phyloP scores from a whole-genome alignment of 2,113 vertebrate genomes.

The Euleptes europaea region DNA sequence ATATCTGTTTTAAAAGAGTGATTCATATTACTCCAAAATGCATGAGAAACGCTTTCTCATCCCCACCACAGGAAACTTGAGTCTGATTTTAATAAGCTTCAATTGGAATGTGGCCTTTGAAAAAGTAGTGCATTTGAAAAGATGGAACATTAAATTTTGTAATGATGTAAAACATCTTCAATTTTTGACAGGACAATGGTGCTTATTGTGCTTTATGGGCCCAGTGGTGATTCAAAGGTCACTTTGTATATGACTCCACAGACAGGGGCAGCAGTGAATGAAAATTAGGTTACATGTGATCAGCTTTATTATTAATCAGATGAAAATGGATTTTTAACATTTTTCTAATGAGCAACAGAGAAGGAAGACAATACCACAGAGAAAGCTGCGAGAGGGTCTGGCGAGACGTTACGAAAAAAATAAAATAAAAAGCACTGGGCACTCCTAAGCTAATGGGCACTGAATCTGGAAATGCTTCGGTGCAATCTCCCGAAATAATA shows the following conservation, averaged over 20 bases:
- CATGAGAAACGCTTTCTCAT: constrained; percentile 93
- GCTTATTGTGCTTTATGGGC: constrained; percentile 96
- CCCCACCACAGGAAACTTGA: constrained; percentile 92
- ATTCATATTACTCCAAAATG: constrained; percentile 97
- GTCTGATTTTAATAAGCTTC: constrained; percentile 92
- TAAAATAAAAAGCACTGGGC: constrained; percentile 49
- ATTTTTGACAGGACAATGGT: constrained; percentile 95
- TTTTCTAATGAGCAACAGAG: constrained; percentile 96
- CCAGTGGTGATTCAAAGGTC: constrained; percentile 97
- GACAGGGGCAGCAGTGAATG: constrained; percentile 96
- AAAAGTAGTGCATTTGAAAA: constrained; percentile 92
- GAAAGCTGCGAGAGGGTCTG: constrained; percentile 64
- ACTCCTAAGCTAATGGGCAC: constrained; percentile 68
- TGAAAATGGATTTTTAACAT: constrained; percentile 99
- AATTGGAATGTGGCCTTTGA: constrained; percentile 96
- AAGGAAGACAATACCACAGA: constrained; percentile 84
- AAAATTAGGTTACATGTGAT: constrained; percentile 99
- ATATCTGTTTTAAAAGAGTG: constrained; percentile 99
- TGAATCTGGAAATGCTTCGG: constrained; percentile 73
- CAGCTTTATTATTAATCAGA: constrained; percentile 99
- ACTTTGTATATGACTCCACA: constrained; percentile 93
- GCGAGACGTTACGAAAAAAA: constrained; percentile 40
- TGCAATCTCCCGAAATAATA: constrained; percentile 67
- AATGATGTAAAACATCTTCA: constrained; percentile 98
- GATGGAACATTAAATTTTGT: constrained; percentile 93